A percentile compares a stretch with the other conserved stretches of the same genome.
Evolutionary conservation across 23 tunicate species (phyloP).

Genomic region (Botrylloides violaceus): DNA sequence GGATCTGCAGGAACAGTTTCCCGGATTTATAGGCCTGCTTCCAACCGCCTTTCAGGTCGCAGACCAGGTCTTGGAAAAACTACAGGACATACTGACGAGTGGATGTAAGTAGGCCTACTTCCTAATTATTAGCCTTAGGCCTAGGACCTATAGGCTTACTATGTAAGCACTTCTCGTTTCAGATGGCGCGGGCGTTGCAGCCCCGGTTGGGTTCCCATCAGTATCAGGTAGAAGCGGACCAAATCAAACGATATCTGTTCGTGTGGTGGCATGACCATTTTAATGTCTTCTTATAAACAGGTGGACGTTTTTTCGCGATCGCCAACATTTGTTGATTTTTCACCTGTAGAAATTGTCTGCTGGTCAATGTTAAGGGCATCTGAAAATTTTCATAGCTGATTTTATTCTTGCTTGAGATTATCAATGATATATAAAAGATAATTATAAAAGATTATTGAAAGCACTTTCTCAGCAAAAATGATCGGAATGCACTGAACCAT

Average conservation of each 20-base stretch:
- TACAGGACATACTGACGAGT: slow-evolving; percentile 43
- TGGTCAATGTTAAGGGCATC: neutral
- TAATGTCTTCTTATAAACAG: too few species aligned
- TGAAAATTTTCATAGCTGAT: neutral
- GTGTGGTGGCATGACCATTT: slow-evolving; percentile 9
- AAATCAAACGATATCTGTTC: slow-evolving; percentile 22
- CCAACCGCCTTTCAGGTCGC: slow-evolving; percentile 77
- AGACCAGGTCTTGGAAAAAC: slow-evolving; percentile 53
- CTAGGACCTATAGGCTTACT: neutral
- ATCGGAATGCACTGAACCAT: too few species aligned
- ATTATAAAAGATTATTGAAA: too few species aligned
- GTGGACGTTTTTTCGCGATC: too few species aligned
- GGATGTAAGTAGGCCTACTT: slow-evolving; percentile 25
- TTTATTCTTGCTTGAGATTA: neutral
- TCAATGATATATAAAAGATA: neutral
- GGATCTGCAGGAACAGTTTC: slow-evolving; percentile 69
- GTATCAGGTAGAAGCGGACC: slow-evolving; percentile 7
- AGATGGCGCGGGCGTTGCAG: slow-evolving; percentile 23
- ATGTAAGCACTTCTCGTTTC: neutral
- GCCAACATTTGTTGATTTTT: too few species aligned
- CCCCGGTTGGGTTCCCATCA: slow-evolving; percentile 7
- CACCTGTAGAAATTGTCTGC: neutral
- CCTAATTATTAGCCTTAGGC: neutral
- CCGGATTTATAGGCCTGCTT: slow-evolving; percentile 62
- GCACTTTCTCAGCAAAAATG: too few species aligned